Conservation (phyloP, 2,113 vertebrate species). For the Gorsachius goisagi region DNA sequence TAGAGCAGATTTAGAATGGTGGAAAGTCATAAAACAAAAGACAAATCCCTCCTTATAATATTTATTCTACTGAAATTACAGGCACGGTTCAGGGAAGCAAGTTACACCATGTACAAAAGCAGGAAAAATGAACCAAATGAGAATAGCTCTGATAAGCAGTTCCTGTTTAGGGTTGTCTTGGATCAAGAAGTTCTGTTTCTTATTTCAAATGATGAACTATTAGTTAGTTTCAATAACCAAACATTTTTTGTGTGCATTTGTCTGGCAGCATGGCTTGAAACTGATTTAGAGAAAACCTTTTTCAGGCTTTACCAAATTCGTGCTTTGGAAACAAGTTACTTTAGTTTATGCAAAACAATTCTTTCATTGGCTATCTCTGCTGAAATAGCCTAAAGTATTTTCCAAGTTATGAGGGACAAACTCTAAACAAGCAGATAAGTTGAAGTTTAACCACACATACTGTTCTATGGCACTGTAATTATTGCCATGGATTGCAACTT, state of each 20-base stretch:
- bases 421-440: not conserved
- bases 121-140: not conserved
- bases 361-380: not conserved
- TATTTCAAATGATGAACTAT: not conserved
- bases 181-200: not conserved
- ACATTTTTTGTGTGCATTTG: not conserved
- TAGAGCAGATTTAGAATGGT: not conserved
- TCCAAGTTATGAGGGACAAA: not conserved
- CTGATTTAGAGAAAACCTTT: not conserved
- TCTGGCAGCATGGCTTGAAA: not conserved
- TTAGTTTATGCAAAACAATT: not conserved
- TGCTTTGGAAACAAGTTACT: not conserved
- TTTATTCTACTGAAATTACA: not conserved
- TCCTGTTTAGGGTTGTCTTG: not conserved
- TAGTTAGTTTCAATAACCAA: not conserved
- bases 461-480: conserved; percentile 23
- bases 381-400: not conserved
- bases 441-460: conserved; percentile 38
- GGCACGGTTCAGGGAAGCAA: not conserved
- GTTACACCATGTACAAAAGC: not conserved
- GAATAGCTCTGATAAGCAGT: not conserved
- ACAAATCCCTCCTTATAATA: not conserved
- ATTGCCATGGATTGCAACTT: not conserved
- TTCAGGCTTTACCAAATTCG: not conserved
- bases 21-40: not conserved